A percentile compares a stretch with the other conserved stretches of the same genome.
Evolutionary conservation across 2,113 vertebrate species (phyloP).

Genomic region (Corapipo altera): DNA sequence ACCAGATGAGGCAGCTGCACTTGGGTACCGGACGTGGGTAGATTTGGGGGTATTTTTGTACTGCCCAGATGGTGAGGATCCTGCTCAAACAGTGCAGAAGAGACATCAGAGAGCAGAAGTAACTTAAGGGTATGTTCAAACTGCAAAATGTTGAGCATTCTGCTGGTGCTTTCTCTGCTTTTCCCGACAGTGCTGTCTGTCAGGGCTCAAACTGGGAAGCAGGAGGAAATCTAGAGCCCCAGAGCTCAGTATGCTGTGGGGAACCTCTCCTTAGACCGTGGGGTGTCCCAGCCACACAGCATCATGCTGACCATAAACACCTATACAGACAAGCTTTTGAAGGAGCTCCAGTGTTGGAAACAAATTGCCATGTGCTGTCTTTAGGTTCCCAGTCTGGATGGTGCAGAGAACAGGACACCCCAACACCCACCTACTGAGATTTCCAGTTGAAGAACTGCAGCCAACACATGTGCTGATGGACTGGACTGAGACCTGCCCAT

Average conservation of each 20-base stretch:
- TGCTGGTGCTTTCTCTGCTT: neutral
- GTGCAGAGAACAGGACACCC: neutral
- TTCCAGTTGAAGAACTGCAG: neutral
- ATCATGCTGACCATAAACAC: neutral
- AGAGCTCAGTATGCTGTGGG: neutral
- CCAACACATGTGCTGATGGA: neutral
- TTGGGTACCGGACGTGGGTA: neutral
- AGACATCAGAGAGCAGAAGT: neutral
- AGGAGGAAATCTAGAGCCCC: neutral
- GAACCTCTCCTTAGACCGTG: neutral
- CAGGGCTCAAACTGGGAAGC: neutral
- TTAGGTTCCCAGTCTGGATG: neutral
- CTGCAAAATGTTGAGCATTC: neutral
- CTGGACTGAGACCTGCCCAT: neutral
- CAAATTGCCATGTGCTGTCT: neutral
- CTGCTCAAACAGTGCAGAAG: neutral
- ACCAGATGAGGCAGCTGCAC: fast-evolving
- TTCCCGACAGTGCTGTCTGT: neutral
- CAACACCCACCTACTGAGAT: neutral
- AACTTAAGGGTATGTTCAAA: neutral
- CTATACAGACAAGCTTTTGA: neutral
- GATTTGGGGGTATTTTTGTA: neutral
- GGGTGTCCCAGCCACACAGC: neutral
- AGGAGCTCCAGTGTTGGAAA: neutral
- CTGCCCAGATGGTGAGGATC: neutral